Evolutionary conservation across 1,140 invertebrate species (phyloP).

Genomic region (Chironomus tepperi): DNA sequence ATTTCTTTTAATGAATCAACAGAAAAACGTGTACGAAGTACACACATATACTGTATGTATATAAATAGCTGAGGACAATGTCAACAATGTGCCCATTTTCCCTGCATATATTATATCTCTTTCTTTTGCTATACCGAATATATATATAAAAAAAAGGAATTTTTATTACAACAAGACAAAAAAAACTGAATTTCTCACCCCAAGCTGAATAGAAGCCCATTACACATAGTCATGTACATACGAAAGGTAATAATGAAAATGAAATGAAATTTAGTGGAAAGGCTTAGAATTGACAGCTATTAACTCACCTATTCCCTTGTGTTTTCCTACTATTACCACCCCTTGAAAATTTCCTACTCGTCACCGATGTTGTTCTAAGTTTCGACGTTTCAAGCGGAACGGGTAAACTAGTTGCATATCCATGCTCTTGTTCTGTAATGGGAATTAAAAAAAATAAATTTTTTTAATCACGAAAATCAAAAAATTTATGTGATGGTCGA

Average conservation of each 20-base stretch:
- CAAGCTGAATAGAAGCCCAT: too few species aligned
- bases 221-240: too few species aligned
- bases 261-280: background rate
- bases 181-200: too few species aligned
- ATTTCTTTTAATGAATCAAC: constrained; percentile 14
- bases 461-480: constrained; percentile 12
- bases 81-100: background rate
- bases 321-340: constrained; percentile 10
- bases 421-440: constrained; percentile 18
- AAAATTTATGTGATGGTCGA: background rate
- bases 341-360: constrained; percentile 18
- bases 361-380: constrained; percentile 4
- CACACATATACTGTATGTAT: too few species aligned
- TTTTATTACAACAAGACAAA: too few species aligned
- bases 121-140: too few species aligned
- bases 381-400: constrained; percentile 21
- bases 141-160: too few species aligned
- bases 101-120: background rate
- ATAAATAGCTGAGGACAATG: background rate
- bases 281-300: background rate
- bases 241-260: background rate
- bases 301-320: constrained; percentile 19
- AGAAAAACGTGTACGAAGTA: background rate
- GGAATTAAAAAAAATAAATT: background rate
- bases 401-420: constrained; percentile 21